These are phyloP conservation scores for Lepidocyrtoides sp. DNA, from an alignment of 2,888 invertebrate genomes.

Conservation along the genomic window DNA sequence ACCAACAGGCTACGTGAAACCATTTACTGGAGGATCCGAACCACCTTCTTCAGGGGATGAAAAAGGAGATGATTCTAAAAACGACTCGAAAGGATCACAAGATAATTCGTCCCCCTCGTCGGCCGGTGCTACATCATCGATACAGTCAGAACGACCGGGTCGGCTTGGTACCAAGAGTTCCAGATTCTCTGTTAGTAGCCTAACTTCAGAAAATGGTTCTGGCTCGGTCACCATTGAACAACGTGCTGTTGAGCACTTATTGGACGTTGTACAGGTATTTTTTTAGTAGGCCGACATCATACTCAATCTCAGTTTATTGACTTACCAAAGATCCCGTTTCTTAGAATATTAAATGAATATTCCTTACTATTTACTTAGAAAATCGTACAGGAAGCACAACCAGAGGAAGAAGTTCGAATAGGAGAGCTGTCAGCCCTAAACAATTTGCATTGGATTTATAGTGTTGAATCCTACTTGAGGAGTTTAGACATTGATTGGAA, in stretches of 20 bases:
- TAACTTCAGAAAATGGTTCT: constrained; percentile 57
- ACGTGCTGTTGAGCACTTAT: constrained; percentile 79
- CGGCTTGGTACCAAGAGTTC: constrained; percentile 58
- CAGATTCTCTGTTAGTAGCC: constrained; percentile 61
- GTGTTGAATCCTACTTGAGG: constrained; percentile 84
- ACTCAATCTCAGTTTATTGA: too few species aligned
- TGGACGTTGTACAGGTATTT: constrained; percentile 80
- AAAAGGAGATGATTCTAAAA: constrained; percentile 48
- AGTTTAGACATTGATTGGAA: constrained; percentile 83
- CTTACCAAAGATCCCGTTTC: too few species aligned
- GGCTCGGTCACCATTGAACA: constrained; percentile 74
- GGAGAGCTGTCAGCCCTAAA: constrained; percentile 66
- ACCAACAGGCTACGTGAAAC: constrained; percentile 73
- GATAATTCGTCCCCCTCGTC: constrained; percentile 41
- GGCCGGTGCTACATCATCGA: neutral
- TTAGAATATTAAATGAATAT: neutral
- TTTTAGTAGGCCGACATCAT: too few species aligned
- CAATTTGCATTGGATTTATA: constrained; percentile 84
- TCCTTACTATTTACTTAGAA: constrained; percentile 64
- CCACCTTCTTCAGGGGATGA: constrained; percentile 54
- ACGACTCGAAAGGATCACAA: constrained; percentile 10
- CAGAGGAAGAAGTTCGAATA: constrained; percentile 71
- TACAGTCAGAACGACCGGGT: constrained; percentile 46
- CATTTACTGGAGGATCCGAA: constrained; percentile 60
- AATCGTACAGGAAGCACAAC: constrained; percentile 80